phyloP scores from a whole-genome alignment of 2,113 vertebrate species.

The Engystomops pustulosus region DNA sequence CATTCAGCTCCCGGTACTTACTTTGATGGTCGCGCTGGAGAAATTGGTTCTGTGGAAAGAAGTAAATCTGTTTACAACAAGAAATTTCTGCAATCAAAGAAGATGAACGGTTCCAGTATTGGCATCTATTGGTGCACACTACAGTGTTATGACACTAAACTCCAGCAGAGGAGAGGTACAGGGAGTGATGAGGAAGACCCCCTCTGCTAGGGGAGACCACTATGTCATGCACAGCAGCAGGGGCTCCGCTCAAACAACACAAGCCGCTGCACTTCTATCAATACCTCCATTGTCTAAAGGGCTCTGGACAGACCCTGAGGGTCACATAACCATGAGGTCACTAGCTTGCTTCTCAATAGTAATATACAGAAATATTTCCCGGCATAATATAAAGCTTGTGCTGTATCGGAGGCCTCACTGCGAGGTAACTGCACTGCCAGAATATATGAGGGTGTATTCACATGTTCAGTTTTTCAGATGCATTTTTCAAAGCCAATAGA shows the following conservation, averaged over 20 bases:
- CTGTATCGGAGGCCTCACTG: background rate
- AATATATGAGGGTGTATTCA: no score
- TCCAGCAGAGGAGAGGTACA: background rate
- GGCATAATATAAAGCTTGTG: background rate
- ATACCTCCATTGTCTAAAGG: background rate
- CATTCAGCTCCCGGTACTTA: background rate
- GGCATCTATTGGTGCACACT: no score
- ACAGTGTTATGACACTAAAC: no score
- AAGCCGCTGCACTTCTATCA: background rate
- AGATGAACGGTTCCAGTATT: no score
- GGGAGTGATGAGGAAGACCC: background rate
- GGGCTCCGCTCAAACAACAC: background rate
- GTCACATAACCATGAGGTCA: conserved; percentile 42
- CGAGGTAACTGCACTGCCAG: background rate
- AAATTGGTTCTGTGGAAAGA: conserved; percentile 24
- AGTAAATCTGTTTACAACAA: background rate
- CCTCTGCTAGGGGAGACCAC: background rate
- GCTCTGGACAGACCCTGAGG: background rate
- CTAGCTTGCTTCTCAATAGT: background rate
- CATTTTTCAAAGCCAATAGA: no score
- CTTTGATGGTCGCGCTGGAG: conserved; percentile 26
- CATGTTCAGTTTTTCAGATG: no score
- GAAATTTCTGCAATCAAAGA: background rate
- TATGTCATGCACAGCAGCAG: background rate
- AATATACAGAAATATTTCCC: background rate